Conservation (phyloP, 2,888 invertebrate genomes). For the Xestia rhomboidea region DNA sequence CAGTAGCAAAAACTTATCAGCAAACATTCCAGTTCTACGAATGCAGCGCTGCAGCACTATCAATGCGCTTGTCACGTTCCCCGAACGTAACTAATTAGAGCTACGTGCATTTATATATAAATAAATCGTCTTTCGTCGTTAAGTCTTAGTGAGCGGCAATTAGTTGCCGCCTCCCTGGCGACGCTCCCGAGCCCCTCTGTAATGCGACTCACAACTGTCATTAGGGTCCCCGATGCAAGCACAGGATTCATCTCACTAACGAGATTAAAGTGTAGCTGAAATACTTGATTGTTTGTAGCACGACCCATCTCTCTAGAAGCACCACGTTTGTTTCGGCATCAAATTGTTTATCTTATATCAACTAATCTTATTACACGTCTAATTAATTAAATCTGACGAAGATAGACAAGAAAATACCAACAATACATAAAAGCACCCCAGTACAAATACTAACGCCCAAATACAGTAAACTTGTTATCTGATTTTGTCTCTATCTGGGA, state of each 20-base stretch:
- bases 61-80: slow-evolving; percentile 9
- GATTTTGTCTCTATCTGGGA: slow-evolving; percentile 41
- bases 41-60: slow-evolving; percentile 7
- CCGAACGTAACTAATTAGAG: slow-evolving; percentile 34
- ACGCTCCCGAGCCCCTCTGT: slow-evolving; percentile 7
- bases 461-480: slow-evolving; percentile 50
- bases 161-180: slow-evolving; percentile 13
- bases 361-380: slow-evolving; percentile 23
- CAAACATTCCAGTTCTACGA: slow-evolving; percentile 19
- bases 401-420: slow-evolving; percentile 33
- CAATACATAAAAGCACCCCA: slow-evolving; percentile 35
- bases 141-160: slow-evolving; percentile 17
- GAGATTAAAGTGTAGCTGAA: slow-evolving; percentile 57
- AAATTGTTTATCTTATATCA: slow-evolving; percentile 19
- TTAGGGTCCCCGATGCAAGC: slow-evolving; percentile 58
- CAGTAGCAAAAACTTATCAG: slow-evolving; percentile 14
- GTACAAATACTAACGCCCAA: slow-evolving; percentile 32
- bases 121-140: slow-evolving; percentile 27
- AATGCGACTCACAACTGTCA: slow-evolving; percentile 53
- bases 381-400: slow-evolving; percentile 45
- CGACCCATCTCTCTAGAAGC: slow-evolving; percentile 21
- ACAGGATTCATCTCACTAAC: slow-evolving; percentile 63
- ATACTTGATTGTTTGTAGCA: slow-evolving; percentile 43
- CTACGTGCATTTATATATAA: slow-evolving; percentile 18
- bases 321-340: slow-evolving; percentile 12